Evolutionary conservation across 2,888 invertebrate genomes (phyloP), one percentile per base, ranked within the genome.

Genomic region (Cephus nigrinus): DNA sequence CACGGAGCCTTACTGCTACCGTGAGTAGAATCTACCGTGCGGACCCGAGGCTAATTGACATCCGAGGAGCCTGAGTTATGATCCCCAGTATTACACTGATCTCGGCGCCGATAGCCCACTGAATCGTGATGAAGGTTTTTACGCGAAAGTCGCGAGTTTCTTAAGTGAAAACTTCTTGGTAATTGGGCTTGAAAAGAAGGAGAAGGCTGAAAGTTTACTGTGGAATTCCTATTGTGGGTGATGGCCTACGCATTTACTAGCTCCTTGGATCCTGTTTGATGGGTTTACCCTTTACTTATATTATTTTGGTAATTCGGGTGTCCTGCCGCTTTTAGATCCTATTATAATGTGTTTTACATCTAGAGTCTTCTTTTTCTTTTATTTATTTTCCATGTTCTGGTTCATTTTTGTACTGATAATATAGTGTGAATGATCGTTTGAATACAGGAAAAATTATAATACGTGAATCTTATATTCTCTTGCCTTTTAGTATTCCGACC

Each of bases 61-160:
- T 78, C 78, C 78, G 75, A 78, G 78, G 73, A 73, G 34, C 72
- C 76, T 78, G 78, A 78, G 76, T 78, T 78, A 78, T 78, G 78
- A 78, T 78, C 78, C 76, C 78, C 78, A 69, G 78, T 78, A 76
- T 78, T 78, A 78, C 78, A 78, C 78, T 76, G 78, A 78, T 78
- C 78, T 76, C 78, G 73, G 76, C 78, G 69, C 74, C 78, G 78
- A 78, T 78, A 78, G 69, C 74, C 78, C 78, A 69, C 76, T 75
- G 76, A 78, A 78, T 78, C 78, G 78, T 78, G 78, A 78, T 78
- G 76, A 74, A 76, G 76, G 76, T 78, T 78, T 78, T 78, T 78
- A 73, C 76, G 78, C 76, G 78, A 78, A 76, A 73, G 68, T 71
- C 78, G 35, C 78, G 76, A 31, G 78, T 69, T 75, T 75, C 74